Evolutionary conservation across 1,140 invertebrate genomes (phyloP).

Genomic region (Orussus abietinus): DNA sequence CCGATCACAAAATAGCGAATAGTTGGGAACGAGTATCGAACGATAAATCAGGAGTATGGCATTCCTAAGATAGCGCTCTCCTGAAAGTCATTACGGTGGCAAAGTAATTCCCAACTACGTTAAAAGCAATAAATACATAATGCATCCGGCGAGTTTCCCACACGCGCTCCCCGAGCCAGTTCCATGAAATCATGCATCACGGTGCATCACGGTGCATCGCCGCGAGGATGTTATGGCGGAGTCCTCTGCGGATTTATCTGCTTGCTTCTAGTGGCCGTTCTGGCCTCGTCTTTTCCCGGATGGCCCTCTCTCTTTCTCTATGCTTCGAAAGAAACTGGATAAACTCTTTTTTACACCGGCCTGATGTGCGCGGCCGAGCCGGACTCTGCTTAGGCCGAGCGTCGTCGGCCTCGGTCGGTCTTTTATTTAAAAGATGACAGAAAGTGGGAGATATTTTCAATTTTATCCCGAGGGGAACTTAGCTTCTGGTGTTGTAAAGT

Average conservation of each 20-base stretch:
- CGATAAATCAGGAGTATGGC: conserved; percentile 38
- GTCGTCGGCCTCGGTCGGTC: too few species aligned
- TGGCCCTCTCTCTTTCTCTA: too few species aligned
- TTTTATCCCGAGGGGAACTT: too few species aligned
- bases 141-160: conserved; percentile 48
- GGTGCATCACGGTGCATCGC: conserved; percentile 27
- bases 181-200: conserved; percentile 51
- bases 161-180: conserved; percentile 30
- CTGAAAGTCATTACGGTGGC: conserved; percentile 44
- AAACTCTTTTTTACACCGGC: too few species aligned
- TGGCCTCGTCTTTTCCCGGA: too few species aligned
- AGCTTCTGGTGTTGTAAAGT: too few species aligned
- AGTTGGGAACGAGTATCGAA: conserved; percentile 23
- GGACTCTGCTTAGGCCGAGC: too few species aligned
- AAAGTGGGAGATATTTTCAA: too few species aligned
- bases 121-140: conserved; percentile 52
- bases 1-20: conserved; percentile 29
- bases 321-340: too few species aligned
- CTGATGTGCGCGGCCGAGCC: too few species aligned
- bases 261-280: too few species aligned
- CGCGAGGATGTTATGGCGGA: conserved; percentile 20
- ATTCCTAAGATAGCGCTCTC: conserved; percentile 33
- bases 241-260: conserved; percentile 44
- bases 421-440: too few species aligned
- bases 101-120: conserved; percentile 51